Conservation (phyloP, 2,113 vertebrate species). For the Rhinichthys klamathensis region DNA sequence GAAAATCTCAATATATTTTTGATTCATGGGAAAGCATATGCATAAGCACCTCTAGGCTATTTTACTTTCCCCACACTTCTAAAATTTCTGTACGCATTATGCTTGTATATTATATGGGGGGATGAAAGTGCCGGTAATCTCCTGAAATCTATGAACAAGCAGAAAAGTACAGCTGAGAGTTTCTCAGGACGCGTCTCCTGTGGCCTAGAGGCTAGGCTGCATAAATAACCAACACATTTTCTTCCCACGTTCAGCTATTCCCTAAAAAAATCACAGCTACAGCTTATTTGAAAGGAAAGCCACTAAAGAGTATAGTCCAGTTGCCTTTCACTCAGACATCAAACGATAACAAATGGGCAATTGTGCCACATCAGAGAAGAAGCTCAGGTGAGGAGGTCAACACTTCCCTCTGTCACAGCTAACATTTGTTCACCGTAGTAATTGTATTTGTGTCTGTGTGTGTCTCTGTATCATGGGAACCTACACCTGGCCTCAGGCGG, state of each 20-base stretch:
- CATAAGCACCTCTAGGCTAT: background rate
- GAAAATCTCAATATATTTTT: background rate
- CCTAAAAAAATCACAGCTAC: background rate
- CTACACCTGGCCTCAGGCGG: conserved; percentile 43
- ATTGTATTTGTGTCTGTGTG: conserved; percentile 23
- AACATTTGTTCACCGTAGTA: conserved; percentile 55
- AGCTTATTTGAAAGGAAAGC: background rate
- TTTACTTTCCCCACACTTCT: background rate
- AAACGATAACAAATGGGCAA: conserved; percentile 44
- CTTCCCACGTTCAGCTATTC: conserved; percentile 27
- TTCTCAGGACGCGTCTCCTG: conserved; percentile 14
- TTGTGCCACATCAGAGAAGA: background rate
- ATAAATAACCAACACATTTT: conserved; percentile 16
- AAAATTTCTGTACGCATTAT: background rate
- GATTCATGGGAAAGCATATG: background rate
- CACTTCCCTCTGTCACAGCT: background rate
- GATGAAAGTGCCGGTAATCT: conserved; percentile 16
- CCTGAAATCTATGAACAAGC: conserved; percentile 17
- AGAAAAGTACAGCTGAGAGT: background rate
- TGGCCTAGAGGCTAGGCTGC: conserved; percentile 15
- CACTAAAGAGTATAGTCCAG: conserved; percentile 5
- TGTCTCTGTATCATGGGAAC: background rate
- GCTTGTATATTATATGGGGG: background rate
- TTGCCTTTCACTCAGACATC: conserved; percentile 16
- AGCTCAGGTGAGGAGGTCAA: conserved; percentile 53